Evolutionary conservation across 1,140 invertebrate genomes (phyloP), one percentile per base, ranked within the genome.

Genomic region (Globodera ellingtonae): DNA sequence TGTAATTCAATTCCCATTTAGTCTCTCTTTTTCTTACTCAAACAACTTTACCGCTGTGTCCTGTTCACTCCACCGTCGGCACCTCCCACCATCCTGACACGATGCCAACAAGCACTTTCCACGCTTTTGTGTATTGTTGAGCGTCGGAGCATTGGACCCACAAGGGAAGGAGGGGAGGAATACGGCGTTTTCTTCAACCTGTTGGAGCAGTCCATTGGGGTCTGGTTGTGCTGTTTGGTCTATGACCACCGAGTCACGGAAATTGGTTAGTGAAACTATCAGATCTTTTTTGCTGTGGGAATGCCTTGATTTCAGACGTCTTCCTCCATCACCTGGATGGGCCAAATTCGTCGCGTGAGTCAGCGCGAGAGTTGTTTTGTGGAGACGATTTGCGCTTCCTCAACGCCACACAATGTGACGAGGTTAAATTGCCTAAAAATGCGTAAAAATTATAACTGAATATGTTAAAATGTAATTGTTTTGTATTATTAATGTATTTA

Each of bases 321-420:
- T 85, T 85, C 78, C 35, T 69, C n/a, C 80, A 84, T 46, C 52
- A 74, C 62, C 80, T 85, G 15, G 74, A 85, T 59, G 83, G 86
- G 46, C 66, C 67, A 0, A 66, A 71, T 15, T 82, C 84, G 2
- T 65, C 52, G 13, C 21, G n/a, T 0, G 13, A 79, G 10, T 62
- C 35, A 4, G 70, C 85, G 8, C 67, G 72, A 13, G 84, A 85
- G 75, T 13, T 80, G 21, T 21, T 86, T 24, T 87, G 86, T 67
- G 84, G 85, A 5, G 84, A 79, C 44, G 85, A 86, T 67, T 66
- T 86, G n/a, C 70, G 82, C 35, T 86, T 84, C 52, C 50, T 87
- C 46, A 77, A 72, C 7, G 69, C 46, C 15, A 47, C 13, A 3
- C 24, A 77, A 44, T 44, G 52, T 21, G 75, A 77, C 69, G 48